Base-by-base conservation (phyloP, 2,113 vertebrate genomes). In the Galemys pyrenaicus region DNA sequence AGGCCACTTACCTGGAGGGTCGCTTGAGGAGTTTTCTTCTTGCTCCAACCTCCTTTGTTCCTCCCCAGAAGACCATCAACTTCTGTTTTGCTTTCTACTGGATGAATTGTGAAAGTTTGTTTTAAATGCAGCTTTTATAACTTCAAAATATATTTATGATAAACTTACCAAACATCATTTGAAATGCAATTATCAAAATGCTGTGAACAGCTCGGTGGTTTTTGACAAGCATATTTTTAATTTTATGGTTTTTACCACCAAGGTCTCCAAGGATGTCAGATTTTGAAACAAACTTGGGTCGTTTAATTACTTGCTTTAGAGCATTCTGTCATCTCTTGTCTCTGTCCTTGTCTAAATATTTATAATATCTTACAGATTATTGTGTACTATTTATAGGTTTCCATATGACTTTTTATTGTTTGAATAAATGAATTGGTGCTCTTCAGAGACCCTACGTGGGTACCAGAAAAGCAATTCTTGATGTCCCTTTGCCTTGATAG, bases 101-200 rank as follows among this genome's bases (percentile, higher is more conserved):
- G 73, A 20, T 37, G 49, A 77, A 51, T 56, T 56, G 8, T 0
- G 1, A 65, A 49, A 49, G 46, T 49, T 11, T 89, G 22, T 79
- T 73, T 84, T 78, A 86, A 92, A 65, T 89, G 20, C 9, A 70
- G 51, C 28, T 58, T 92, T 81, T 64, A 81, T 70, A 41, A 70
- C n/a, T 49, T 89, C 67, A 64, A 32, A 44, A 44, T 77, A 8
- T 70, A 86, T 58, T 44, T 75, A 60, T 0, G 3, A 13, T 35
- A 89, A 86, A 78, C 46, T 54, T 56, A 79, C 4, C 46, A 20
- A 56, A 67, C 85, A 54, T 39, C 10, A 44, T 74, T 58, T 71
- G 54, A 46, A 78, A 65, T 94, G 41, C 73, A n/a, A 44, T 60
- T 71, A 35, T 73, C 74, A 82, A 26, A 89, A n/a, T 16, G 75